Conservation (phyloP, 2,888 invertebrate species). For the Ceramica pisi region DNA sequence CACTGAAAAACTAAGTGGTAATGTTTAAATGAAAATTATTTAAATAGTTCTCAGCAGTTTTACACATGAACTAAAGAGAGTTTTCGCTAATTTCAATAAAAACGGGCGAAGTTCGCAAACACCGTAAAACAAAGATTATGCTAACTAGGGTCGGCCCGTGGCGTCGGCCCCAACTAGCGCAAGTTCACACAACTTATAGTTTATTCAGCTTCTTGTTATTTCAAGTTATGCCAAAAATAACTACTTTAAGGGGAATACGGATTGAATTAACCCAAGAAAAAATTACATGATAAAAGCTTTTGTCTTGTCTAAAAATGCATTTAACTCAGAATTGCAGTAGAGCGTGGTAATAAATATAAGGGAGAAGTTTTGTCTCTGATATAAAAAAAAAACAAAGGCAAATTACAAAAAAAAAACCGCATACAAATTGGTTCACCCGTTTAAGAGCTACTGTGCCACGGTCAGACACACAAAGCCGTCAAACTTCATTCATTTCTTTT, state of each 20-base stretch:
- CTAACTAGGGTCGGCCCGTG: slow-evolving; percentile 40
- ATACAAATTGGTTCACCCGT: no score
- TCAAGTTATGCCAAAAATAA: slow-evolving; percentile 53
- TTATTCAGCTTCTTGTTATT: slow-evolving; percentile 62
- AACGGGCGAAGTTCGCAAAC: slow-evolving; percentile 50
- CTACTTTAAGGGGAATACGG: slow-evolving; percentile 10
- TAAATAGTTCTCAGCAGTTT: slow-evolving; percentile 20
- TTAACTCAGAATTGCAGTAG: no score
- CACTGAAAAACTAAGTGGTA: not conserved
- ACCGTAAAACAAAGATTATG: slow-evolving; percentile 60
- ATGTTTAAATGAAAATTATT: slow-evolving; percentile 31
- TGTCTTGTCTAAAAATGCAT: no score
- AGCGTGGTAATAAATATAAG: no score
- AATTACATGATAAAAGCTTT: no score
- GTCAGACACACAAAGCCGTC: no score
- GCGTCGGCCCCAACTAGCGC: slow-evolving; percentile 40
- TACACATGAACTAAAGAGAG: slow-evolving; percentile 40
- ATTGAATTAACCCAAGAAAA: not conserved
- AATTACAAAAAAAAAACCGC: no score
- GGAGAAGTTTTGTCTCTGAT: no score
- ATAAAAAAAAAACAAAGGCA: no score
- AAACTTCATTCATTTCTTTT: no score
- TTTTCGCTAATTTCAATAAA: slow-evolving; percentile 59
- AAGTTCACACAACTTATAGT: slow-evolving; percentile 47
- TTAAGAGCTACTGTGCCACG: no score